Percentiles rank a stretch among this genome's conserved stretches.
Evolutionary conservation across 2,113 vertebrate genomes (phyloP).

Genomic region (Herpetotheres cachinnans): DNA sequence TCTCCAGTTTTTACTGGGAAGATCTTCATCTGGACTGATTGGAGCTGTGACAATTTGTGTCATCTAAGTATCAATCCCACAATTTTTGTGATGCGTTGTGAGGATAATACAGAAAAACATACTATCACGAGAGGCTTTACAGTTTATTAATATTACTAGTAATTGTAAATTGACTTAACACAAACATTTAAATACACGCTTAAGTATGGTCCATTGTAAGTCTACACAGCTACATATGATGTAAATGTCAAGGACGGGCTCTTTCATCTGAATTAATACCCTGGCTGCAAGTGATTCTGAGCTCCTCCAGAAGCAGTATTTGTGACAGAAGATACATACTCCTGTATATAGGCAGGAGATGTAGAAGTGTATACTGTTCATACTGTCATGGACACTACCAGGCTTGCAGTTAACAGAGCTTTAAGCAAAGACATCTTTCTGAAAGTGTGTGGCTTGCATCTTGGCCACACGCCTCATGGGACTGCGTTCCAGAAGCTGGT

Average conservation of each 20-base stretch:
- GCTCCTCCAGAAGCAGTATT: not conserved
- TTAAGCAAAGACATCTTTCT: not conserved
- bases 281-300: not conserved
- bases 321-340: not conserved
- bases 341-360: fast-evolving
- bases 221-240: fast-evolving
- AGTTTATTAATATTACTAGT: not conserved
- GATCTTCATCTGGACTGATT: not conserved
- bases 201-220: not conserved
- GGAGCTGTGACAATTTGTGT: not conserved
- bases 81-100: not conserved
- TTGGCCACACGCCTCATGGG: not conserved
- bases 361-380: fast-evolving
- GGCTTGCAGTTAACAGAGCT: not conserved
- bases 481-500: not conserved
- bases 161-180: not conserved
- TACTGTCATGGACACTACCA: fast-evolving
- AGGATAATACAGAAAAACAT: not conserved
- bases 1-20: not conserved
- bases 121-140: not conserved
- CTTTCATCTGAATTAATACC: not conserved
- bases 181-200: not conserved
- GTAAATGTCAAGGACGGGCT: not conserved
- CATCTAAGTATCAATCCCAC: not conserved
- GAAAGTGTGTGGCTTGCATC: not conserved